Conservation (phyloP, 2,113 vertebrate genomes). For the Grallaria varia region DNA sequence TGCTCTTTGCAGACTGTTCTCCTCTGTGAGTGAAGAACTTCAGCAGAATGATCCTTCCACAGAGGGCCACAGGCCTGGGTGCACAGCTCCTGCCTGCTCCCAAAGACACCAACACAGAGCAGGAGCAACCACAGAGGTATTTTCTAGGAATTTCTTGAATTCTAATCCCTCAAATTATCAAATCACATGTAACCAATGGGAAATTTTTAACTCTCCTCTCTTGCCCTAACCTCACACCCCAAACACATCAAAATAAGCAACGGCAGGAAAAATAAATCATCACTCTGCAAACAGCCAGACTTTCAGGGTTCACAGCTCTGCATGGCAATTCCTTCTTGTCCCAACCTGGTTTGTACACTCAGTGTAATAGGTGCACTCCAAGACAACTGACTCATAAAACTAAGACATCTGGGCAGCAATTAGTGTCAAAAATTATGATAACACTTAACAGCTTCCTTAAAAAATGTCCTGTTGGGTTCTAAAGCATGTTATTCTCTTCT, state of each 20-base stretch:
- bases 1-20: no score
- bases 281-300: background rate
- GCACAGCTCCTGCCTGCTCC: no score
- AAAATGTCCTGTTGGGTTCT: background rate
- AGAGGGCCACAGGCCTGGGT: no score
- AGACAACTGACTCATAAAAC: background rate
- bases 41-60: no score
- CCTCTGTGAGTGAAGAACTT: no score
- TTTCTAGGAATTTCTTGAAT: background rate
- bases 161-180: background rate
- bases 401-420: background rate
- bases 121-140: background rate
- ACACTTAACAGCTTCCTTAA: background rate
- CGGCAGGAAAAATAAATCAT: background rate
- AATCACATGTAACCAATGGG: background rate
- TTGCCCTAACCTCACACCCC: background rate
- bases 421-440: background rate
- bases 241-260: background rate
- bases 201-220: background rate
- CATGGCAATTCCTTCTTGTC: background rate
- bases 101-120: no score
- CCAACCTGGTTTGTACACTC: background rate
- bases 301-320: background rate
- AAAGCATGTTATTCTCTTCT: background rate
- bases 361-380: accelerated